Conservation (phyloP, 1,140 invertebrate genomes). For the Heliconius congener region DNA sequence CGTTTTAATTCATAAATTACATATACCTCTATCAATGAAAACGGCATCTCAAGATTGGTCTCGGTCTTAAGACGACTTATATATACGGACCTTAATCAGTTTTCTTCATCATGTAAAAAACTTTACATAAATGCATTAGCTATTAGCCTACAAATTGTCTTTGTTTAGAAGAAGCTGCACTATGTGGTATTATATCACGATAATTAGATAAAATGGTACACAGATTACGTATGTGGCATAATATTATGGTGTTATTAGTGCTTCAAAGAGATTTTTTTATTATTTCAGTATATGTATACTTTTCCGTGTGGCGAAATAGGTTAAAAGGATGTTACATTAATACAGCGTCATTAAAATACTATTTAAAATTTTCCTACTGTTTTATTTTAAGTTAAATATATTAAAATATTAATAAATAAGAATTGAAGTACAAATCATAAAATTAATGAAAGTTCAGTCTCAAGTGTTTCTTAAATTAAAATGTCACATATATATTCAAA, state of each 20-base stretch:
- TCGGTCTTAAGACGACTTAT: too few relatives aligned
- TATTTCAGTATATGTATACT: not conserved
- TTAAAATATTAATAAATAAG: too few relatives aligned
- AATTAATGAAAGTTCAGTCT: not conserved
- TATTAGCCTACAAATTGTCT: constrained; percentile 27
- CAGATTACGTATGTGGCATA: not conserved
- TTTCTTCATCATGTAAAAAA: constrained; percentile 14
- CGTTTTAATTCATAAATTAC: too few relatives aligned
- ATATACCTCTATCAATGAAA: too few relatives aligned
- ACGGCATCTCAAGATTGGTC: too few relatives aligned
- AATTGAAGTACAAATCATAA: too few relatives aligned
- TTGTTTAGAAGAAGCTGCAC: constrained; percentile 14
- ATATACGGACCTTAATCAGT: not conserved
- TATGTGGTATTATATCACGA: constrained; percentile 22
- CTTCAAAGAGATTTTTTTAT: not conserved
- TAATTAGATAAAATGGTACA: constrained; percentile 22
- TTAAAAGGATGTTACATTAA: not conserved
- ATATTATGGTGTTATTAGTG: not conserved
- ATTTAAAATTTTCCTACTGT: not conserved
- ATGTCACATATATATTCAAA: not conserved
- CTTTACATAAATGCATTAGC: constrained; percentile 25
- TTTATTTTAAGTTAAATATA: too few relatives aligned
- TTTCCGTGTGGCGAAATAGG: not conserved
- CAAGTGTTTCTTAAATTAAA: not conserved
- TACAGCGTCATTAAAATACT: not conserved